Base-by-base conservation (phyloP, 2,113 vertebrate genomes). In the Sigmodon hispidus region DNA sequence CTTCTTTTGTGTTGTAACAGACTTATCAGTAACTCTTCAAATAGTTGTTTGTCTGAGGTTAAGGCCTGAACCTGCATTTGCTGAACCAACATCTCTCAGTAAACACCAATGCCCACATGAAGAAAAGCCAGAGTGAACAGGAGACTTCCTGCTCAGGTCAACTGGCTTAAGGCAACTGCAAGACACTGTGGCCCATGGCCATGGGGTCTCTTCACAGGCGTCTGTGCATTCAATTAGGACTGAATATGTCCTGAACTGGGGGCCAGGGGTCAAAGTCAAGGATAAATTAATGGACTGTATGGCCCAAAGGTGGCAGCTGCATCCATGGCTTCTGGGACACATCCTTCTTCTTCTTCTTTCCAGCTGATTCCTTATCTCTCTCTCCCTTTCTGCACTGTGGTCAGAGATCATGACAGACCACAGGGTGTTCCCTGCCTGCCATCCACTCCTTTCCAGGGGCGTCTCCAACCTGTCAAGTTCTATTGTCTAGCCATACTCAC, bases 141-240 rank as follows among this genome's bases (percentile, higher is more conserved):
- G 77, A 84, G 17, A 52, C 34, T 31, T 10, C 2, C 0, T 4
- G 0, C 48, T 15, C 12, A 8, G 83, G 73, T 29, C 34, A 26
- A 11, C 15, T 29, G 63, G 31, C n/a, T 13, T 85, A 67, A 61
- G 17, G 5, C 45, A 70, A n/a, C 31, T 3, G 19, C 50, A 50
- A 17, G 45, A 40, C 16, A 1, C 7, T 1, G 11, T 26, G 61
- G 73, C 31, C 11, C 3, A n/a, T 26, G 5, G 1, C 0, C 5
- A 36, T 0, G 0, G 0, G 31, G 22, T 24, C 75, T 73, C 70
- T 55, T 36, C 7, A 40, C 0, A 40, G 43, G 1, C 0, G 5
- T 69, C 21, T 15, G 31, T 0, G 3, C 13, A 70, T 31, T 86
- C 83, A 34, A 21, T 63, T 55, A 11, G 2, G 22, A 45, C 10